phyloP scores from a whole-genome alignment of 2,888 invertebrate genomes.

The Megalurothrips usitatus region DNA sequence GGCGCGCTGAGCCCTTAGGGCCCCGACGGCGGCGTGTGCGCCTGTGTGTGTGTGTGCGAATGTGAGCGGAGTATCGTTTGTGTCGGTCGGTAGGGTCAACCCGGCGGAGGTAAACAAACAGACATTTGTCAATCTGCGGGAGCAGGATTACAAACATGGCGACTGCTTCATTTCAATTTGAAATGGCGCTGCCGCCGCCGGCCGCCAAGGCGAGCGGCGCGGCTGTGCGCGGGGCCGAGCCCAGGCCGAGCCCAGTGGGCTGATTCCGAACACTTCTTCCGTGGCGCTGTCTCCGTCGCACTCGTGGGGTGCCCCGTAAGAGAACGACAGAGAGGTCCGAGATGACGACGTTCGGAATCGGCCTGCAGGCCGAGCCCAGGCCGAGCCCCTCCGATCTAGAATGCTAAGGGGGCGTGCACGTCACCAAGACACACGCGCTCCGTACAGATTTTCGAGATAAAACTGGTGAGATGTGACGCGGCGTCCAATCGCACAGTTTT shows the following conservation, averaged over 20 bases:
- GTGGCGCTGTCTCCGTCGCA: too few species aligned
- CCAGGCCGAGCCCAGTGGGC: background rate
- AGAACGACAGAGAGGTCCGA: too few species aligned
- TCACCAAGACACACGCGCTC: background rate
- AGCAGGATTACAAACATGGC: constrained; percentile 24
- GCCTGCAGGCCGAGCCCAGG: too few species aligned
- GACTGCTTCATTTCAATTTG: constrained; percentile 25
- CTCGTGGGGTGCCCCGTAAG: too few species aligned
- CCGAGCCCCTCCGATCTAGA: constrained; percentile 1
- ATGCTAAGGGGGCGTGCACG: background rate
- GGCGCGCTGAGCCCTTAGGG: too few species aligned
- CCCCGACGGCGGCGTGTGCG: background rate
- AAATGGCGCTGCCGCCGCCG: background rate
- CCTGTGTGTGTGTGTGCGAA: background rate
- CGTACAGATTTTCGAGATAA: background rate
- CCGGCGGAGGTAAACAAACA: constrained; percentile 11
- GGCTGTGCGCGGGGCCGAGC: background rate
- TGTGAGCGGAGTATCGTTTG: background rate
- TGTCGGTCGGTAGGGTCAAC: background rate
- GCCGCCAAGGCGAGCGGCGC: background rate
- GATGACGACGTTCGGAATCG: too few species aligned
- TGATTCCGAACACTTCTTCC: too few species aligned
- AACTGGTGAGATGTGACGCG: background rate
- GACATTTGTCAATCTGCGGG: constrained; percentile 19
- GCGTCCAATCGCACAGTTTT: background rate